These are phyloP conservation scores for Engystomops pustulosus DNA, from an alignment of 2,113 vertebrate species.

Conservation along the genomic window DNA sequence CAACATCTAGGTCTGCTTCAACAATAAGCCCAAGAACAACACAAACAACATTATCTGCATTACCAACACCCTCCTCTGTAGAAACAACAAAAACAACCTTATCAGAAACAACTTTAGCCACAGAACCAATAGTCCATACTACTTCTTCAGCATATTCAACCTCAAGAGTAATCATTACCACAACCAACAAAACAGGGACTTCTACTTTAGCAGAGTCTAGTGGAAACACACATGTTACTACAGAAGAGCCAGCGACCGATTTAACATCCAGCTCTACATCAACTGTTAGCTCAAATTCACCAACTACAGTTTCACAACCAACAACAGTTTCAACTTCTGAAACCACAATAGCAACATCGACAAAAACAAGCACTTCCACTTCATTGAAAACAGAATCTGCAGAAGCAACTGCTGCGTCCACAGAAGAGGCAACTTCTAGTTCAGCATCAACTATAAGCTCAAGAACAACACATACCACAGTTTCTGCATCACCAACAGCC, in stretches of 20 bases:
- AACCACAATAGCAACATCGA: too few relatives aligned
- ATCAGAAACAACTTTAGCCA: not conserved
- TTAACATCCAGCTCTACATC: not conserved
- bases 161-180: too few relatives aligned
- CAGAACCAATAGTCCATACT: not conserved
- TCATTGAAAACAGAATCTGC: not conserved
- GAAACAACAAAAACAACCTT: not conserved
- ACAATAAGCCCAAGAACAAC: not conserved
- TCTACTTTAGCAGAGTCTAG: not conserved
- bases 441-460: too few relatives aligned
- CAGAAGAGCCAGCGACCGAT: not conserved
- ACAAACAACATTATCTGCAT: not conserved
- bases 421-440: not conserved
- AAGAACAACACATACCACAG: not conserved
- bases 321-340: not conserved
- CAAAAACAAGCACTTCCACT: not conserved
- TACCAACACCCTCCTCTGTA: too few relatives aligned
- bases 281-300: not conserved
- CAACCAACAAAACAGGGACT: not conserved
- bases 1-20: not conserved
- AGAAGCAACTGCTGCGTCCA: not conserved
- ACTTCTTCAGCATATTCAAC: not conserved
- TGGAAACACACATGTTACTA: not conserved
- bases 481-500: too few relatives aligned
- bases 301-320: not conserved